Evolutionary conservation across 2,888 invertebrate species (phyloP), one percentile per base, ranked within the genome.

Genomic region (Tanytarsus gracilentus): DNA sequence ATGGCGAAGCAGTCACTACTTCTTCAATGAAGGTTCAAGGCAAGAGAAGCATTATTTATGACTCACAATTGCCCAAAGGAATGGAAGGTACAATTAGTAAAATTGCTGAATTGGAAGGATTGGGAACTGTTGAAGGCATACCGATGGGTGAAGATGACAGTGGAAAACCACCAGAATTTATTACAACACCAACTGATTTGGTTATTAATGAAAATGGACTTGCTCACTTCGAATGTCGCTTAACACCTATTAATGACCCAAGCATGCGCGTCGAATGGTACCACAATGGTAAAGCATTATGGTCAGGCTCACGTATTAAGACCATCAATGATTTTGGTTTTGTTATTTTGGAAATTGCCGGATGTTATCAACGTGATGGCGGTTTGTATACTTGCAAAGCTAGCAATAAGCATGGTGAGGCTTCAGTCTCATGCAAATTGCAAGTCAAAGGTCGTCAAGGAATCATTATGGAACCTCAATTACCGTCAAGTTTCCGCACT

Each of bases 321-420:
- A 95, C 96, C 0, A 93, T 95, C 66, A 92, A 94, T 69, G 97
- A 98, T 71, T 97, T 98, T 75, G 97, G 98, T 60, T 96, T 93
- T 71, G 96, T 97, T 5, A 95, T 97, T 66, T 79, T 99, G 63
- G 98, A 98, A 78, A 87, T 98, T 61, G 86, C 90, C 50, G 95
- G 94, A 63, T 91, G 95, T 62, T 93, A 94, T 68, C 89, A 90
- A 72, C 82, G 94, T 61, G 98, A 98, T 72, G 86, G 91, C 40
- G 96, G 95, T 25, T 78, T 93, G 53, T 93, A 93, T 68, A 90
- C 90, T 7, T 93, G 92, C 77, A 92, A 93, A 74, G 93, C 93
- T 1, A 89, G 90, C 2, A 94, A 93, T 70, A 84, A 85, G 61
- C 93, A 93, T 67, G 93, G 93, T 18, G 92, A 93, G 76, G 91